Evolutionary conservation across 2,888 invertebrate genomes (phyloP).

Genomic region (Trissoscelio sp.): DNA sequence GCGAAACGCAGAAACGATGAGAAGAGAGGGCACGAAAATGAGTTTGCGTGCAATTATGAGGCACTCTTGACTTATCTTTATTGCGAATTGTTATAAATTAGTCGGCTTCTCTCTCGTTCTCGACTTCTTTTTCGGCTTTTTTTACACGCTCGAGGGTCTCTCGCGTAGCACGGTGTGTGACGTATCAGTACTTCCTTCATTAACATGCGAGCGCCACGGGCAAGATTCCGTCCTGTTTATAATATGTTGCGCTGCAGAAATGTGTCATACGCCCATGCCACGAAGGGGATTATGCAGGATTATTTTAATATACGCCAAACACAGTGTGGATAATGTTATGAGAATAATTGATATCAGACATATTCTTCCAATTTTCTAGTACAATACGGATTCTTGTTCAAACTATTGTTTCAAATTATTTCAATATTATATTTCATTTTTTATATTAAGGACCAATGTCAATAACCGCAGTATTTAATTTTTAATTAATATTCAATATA

Average conservation of each 20-base stretch:
- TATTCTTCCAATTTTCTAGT: too few species aligned
- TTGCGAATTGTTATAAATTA: constrained; percentile 63
- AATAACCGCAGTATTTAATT: too few species aligned
- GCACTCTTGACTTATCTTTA: constrained; percentile 60
- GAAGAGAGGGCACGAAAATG: constrained; percentile 49
- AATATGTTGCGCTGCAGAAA: constrained; percentile 10
- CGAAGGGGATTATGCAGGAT: constrained; percentile 23
- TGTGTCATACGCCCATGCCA: constrained; percentile 10
- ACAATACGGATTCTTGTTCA: too few species aligned
- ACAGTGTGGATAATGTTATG: neutral
- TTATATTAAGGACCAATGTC: too few species aligned
- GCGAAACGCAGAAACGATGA: constrained; percentile 36
- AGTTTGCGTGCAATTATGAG: constrained; percentile 65
- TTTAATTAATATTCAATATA: too few species aligned
- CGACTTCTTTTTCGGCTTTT: neutral
- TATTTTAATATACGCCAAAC: constrained; percentile 9
- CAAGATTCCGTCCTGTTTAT: constrained; percentile 29
- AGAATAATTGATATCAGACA: too few species aligned
- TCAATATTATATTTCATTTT: too few species aligned
- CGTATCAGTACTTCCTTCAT: constrained; percentile 49
- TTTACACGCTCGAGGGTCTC: constrained; percentile 17
- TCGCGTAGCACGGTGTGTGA: constrained; percentile 6
- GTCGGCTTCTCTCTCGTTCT: constrained; percentile 20
- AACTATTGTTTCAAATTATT: too few species aligned
- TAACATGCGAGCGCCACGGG: constrained; percentile 35